Conservation (phyloP, 2,113 vertebrate species). For the Mobula hypostoma region DNA sequence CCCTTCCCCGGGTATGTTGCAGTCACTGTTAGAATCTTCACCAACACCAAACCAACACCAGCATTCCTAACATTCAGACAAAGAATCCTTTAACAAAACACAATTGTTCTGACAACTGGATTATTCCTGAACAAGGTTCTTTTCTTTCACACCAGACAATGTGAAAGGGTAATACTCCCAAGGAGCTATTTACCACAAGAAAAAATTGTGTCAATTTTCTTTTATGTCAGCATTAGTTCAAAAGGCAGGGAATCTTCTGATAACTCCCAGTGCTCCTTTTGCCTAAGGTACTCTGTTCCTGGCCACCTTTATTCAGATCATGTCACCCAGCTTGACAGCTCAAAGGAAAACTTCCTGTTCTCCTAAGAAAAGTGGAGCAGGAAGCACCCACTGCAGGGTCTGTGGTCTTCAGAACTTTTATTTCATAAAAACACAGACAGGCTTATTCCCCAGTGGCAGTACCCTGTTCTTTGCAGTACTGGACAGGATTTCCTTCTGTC, state of each 20-base stretch:
- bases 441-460: slow-evolving; percentile 54
- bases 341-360: slow-evolving; percentile 32
- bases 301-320: slow-evolving; percentile 9
- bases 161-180: slow-evolving; percentile 33
- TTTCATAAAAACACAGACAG: slow-evolving; percentile 54
- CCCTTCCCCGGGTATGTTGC: neutral
- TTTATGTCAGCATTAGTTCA: neutral
- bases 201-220: neutral
- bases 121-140: neutral
- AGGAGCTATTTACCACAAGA: slow-evolving; percentile 18
- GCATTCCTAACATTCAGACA: neutral
- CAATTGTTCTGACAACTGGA: neutral
- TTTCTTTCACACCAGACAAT: slow-evolving; percentile 19
- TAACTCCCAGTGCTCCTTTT: slow-evolving; percentile 4
- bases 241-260: slow-evolving; percentile 1
- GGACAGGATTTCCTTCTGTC: slow-evolving; percentile 70
- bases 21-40: neutral
- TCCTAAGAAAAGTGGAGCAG: slow-evolving; percentile 28
- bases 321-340: slow-evolving; percentile 28
- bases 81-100: neutral
- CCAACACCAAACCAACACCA: neutral
- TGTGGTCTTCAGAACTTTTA: slow-evolving; percentile 50
- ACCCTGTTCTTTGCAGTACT: slow-evolving; percentile 50
- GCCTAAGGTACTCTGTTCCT: neutral
- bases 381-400: slow-evolving; percentile 49